phyloP scores from a whole-genome alignment of 2,888 invertebrate genomes.

The Chironomus tentans region DNA sequence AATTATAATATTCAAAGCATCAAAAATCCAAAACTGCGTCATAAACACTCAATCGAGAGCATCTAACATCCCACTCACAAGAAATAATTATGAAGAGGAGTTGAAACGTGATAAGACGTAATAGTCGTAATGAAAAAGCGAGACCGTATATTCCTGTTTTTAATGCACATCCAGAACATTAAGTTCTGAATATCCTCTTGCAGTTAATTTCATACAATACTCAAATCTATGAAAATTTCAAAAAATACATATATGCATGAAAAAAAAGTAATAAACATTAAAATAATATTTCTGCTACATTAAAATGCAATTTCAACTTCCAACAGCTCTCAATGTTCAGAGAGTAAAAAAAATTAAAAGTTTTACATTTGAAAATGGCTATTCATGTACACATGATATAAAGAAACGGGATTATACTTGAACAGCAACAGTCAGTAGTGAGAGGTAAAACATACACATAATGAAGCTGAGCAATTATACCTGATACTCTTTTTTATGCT shows the following conservation, averaged over 20 bases:
- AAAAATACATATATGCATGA: background rate
- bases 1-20: too few species aligned
- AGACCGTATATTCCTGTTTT: background rate
- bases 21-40: too few species aligned
- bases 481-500: background rate
- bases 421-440: background rate
- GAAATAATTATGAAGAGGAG: background rate
- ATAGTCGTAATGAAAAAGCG: background rate
- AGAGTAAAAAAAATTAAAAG: background rate
- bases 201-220: too few species aligned
- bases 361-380: slow-evolving; percentile 16
- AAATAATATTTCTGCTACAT: slow-evolving; percentile 27
- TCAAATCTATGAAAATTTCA: background rate
- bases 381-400: background rate
- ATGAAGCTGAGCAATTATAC: slow-evolving; percentile 22
- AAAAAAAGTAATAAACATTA: slow-evolving; percentile 24
- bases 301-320: slow-evolving; percentile 20
- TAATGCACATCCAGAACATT: background rate
- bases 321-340: background rate
- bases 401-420: background rate
- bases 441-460: background rate
- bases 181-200: background rate
- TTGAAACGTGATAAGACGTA: background rate
- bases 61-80: too few species aligned
- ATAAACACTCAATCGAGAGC: too few species aligned